Conservation (phyloP, 2,888 invertebrate genomes). For the Pilophorus perplexus region DNA sequence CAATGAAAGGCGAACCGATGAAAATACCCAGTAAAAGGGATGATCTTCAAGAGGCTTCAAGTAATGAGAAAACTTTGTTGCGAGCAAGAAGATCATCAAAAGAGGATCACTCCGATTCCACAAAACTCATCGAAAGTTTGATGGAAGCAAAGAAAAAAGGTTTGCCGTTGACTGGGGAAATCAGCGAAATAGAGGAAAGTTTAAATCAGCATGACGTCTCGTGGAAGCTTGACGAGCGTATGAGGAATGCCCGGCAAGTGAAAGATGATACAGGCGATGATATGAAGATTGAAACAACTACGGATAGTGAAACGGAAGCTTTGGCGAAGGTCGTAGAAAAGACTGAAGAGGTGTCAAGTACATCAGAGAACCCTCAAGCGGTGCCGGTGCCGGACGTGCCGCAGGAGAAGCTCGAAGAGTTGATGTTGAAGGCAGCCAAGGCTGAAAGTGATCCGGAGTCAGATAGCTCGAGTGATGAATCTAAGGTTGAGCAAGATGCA, state of each 20-base stretch:
- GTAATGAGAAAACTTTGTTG: background rate
- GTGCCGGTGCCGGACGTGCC: background rate
- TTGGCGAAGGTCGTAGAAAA: slow-evolving; percentile 11
- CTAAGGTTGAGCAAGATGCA: background rate
- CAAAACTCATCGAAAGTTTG: too few relatives aligned
- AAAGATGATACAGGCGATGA: background rate
- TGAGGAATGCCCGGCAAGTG: background rate
- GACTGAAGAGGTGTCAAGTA: slow-evolving; percentile 1
- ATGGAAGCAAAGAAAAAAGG: too few relatives aligned
- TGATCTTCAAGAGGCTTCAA: background rate
- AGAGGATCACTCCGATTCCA: slow-evolving; percentile 17
- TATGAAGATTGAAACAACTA: too few relatives aligned
- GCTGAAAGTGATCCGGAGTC: slow-evolving; percentile 13
- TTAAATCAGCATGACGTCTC: background rate
- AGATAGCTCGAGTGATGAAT: background rate
- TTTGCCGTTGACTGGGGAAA: background rate
- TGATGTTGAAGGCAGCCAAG: slow-evolving; percentile 18
- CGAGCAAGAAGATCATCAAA: slow-evolving; percentile 32
- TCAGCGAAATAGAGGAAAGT: background rate
- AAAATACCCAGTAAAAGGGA: background rate
- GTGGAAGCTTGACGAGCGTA: background rate
- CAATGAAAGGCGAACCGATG: background rate
- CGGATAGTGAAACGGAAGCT: background rate
- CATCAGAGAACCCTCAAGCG: slow-evolving; percentile 1
- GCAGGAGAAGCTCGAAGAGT: background rate